phyloP scores from a whole-genome alignment of 2,797 vertebrate species.

The Dendrocincla tyrannina region DNA sequence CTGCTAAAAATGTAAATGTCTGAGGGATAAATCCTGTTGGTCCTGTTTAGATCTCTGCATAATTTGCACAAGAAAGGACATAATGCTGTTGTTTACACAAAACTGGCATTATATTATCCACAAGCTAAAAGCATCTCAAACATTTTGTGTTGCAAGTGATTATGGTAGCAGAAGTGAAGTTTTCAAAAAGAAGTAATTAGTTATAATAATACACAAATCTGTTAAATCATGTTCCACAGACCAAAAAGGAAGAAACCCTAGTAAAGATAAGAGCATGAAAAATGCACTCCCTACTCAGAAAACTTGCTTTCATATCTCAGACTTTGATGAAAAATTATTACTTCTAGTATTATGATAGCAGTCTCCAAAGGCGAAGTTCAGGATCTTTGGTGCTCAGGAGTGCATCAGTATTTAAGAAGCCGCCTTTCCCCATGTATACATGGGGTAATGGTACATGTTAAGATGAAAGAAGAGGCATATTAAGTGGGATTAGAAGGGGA shows the following conservation, averaged over 20 bases:
- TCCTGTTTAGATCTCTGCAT: constrained; percentile 19
- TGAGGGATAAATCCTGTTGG: background rate
- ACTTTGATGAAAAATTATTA: background rate
- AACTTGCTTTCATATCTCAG: background rate
- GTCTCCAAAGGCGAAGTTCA: background rate
- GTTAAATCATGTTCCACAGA: background rate
- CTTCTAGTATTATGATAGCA: background rate
- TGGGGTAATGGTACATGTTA: background rate
- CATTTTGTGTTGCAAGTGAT: constrained; percentile 11
- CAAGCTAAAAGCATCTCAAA: constrained; percentile 28
- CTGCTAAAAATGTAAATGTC: background rate
- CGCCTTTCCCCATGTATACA: background rate
- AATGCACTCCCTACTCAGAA: background rate
- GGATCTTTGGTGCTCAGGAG: background rate
- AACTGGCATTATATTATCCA: background rate
- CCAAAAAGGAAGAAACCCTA: background rate
- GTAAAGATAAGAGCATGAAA: background rate
- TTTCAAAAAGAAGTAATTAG: background rate
- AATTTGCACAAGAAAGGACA: constrained; percentile 15
- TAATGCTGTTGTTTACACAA: background rate
- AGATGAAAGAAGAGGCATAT: background rate
- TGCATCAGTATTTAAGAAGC: background rate
- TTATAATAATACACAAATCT: background rate
- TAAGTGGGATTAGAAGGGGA: background rate
- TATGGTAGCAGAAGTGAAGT: background rate